These are phyloP conservation scores for Spisula subtruncata DNA, from an alignment of 2,888 invertebrate genomes.

Conservation along the genomic window DNA sequence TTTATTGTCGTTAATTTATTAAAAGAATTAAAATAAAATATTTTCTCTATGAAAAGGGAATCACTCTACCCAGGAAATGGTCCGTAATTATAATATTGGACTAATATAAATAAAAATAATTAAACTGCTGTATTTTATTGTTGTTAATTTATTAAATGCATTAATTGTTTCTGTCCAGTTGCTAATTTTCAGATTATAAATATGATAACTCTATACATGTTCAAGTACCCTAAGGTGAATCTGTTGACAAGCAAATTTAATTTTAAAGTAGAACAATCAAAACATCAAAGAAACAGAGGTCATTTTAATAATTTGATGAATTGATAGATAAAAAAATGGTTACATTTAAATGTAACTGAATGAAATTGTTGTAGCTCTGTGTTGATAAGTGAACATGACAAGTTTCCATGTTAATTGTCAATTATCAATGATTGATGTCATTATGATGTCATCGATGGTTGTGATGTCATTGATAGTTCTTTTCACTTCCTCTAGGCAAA, in stretches of 20 bases:
- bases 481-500: constrained; percentile 30
- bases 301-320: neutral
- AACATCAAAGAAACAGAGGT: neutral
- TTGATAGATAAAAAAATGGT: constrained; percentile 6
- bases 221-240: too few species aligned
- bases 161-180: too few species aligned
- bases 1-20: too few species aligned
- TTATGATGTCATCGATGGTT: constrained; percentile 26
- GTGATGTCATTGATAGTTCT: constrained; percentile 2
- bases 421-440: constrained; percentile 37
- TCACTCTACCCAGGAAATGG: too few species aligned
- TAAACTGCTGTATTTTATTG: too few species aligned
- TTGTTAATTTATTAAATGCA: too few species aligned
- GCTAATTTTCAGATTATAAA: too few species aligned
- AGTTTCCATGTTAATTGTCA: constrained; percentile 41
- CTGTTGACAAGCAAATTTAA: neutral
- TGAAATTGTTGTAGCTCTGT: neutral
- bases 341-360: neutral
- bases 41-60: too few species aligned
- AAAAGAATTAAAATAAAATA: too few species aligned
- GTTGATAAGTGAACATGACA: constrained; percentile 18
- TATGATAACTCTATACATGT: too few species aligned
- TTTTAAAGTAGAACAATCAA: neutral
- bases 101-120: too few species aligned
- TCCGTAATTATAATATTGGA: too few species aligned